Evolutionary conservation across 2,797 vertebrate genomes (phyloP), one percentile per base, ranked within the genome.

Genomic region (Fistularia tabacaria): DNA sequence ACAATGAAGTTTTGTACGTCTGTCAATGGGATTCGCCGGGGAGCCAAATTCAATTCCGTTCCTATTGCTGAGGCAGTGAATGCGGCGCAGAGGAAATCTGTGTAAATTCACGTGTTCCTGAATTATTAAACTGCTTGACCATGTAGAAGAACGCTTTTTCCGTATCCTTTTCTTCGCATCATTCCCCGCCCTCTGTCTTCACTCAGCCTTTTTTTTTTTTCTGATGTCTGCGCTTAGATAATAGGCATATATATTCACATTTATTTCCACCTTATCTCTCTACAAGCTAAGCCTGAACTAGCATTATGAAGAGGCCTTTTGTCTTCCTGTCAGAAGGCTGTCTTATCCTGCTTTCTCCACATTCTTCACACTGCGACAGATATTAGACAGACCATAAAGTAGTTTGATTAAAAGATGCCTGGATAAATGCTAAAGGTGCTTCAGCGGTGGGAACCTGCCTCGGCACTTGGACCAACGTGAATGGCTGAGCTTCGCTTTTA

Each of bases 321-420:
- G 84, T 88, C 82, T 85, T 79, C 64, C 73, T 76, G 74, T 85
- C 74, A 63, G 59, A 10, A 8, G 9, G n/a, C 60, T 51, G 71
- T 81, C 64, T 69, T 60, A 49, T 49, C 40, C 40, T 36, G 40
- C 58, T 74, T 70, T 66, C 57, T 59, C 55, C 48, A 62, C 62
- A 77, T 81, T 80, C 63, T 66, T 79, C 74, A 83, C 60, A 64
- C 64, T 58, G 77, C 72, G 65, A 55, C 62, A 63, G 70, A 84
- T 75, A 80, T 80, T 76, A 81, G 81, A 87, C 76, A 74, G 68
- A 51, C 73, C 82, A 81, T 86, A 83, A 83, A 87, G 83, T 75
- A 69, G 79, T 83, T 84, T 86, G 83, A 88, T 87, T 85, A 87
- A 84, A 84, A 83, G 77, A 84, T 76, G 66, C 70, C n/a, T 58